These are phyloP conservation scores for Bombus pyrosoma DNA, from an alignment of 1,140 invertebrate genomes.

Conservation along the genomic window DNA sequence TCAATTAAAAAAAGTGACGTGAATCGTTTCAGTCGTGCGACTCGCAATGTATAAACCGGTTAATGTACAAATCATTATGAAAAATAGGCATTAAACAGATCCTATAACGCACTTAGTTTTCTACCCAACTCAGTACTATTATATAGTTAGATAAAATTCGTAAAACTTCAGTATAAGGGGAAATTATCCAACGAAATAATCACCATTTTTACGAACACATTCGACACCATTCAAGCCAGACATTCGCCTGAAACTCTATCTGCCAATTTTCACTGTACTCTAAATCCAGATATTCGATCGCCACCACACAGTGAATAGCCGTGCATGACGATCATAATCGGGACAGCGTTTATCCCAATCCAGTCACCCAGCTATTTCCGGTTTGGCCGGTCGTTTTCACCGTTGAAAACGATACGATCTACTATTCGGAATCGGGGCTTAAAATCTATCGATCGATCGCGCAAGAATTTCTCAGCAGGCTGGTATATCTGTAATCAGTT, in stretches of 20 bases:
- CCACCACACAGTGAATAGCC: not conserved
- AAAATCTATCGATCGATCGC: constrained; percentile 13
- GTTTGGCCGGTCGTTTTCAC: constrained; percentile 10
- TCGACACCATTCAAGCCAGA: not conserved
- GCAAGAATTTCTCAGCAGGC: constrained; percentile 29
- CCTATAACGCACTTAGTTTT: no score
- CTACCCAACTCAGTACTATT: no score
- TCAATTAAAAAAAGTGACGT: no score
- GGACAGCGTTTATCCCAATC: not conserved
- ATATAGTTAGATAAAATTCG: no score
- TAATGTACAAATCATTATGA: no score
- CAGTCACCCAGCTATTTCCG: not conserved
- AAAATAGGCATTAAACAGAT: no score
- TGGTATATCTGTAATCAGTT: constrained; percentile 50
- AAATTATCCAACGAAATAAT: not conserved
- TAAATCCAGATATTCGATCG: not conserved
- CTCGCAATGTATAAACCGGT: no score
- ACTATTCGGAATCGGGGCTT: not conserved
- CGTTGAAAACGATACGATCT: not conserved
- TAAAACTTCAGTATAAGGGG: no score
- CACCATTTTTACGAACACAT: not conserved
- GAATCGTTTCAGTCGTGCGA: no score
- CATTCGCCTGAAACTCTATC: not conserved
- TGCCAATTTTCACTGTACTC: not conserved
- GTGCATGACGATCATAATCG: not conserved